Conservation (phyloP, 1,140 invertebrate species). For the Drosophila fuyamai region DNA sequence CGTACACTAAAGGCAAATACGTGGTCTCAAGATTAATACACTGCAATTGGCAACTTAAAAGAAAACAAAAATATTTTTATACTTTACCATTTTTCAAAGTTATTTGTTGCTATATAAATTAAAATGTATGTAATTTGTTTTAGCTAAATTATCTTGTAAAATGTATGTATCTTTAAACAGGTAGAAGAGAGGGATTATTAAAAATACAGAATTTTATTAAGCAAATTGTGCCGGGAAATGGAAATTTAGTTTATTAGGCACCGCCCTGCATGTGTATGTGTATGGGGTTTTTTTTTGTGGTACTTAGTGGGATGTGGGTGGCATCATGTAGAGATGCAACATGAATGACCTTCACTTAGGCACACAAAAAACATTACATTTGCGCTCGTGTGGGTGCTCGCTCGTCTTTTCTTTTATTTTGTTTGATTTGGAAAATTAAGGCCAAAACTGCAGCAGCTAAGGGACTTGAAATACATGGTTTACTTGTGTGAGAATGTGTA, state of each 20-base stretch:
- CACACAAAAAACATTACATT: conserved; percentile 12
- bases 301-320: conserved; percentile 22
- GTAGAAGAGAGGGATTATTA: no score
- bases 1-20: not conserved
- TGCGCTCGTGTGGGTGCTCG: conserved; percentile 2
- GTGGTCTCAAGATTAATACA: conserved; percentile 18
- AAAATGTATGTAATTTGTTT: no score
- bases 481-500: not conserved
- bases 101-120: no score
- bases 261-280: conserved; percentile 18
- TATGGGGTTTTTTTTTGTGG: not conserved
- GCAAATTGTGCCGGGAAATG: conserved; percentile 39
- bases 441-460: conserved; percentile 28
- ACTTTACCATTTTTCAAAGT: no score
- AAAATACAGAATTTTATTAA: no score
- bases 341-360: conserved; percentile 41
- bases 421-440: conserved; percentile 65
- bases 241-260: conserved; percentile 75
- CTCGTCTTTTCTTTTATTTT: conserved; percentile 13
- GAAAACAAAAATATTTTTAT: no score
- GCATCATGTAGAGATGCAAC: conserved; percentile 49
- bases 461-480: conserved; percentile 6
- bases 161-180: no score
- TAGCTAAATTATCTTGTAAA: no score
- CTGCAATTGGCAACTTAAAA: not conserved